Evolutionary conservation across 1,140 invertebrate species (phyloP).

Genomic region (Ceratina calcarata): DNA sequence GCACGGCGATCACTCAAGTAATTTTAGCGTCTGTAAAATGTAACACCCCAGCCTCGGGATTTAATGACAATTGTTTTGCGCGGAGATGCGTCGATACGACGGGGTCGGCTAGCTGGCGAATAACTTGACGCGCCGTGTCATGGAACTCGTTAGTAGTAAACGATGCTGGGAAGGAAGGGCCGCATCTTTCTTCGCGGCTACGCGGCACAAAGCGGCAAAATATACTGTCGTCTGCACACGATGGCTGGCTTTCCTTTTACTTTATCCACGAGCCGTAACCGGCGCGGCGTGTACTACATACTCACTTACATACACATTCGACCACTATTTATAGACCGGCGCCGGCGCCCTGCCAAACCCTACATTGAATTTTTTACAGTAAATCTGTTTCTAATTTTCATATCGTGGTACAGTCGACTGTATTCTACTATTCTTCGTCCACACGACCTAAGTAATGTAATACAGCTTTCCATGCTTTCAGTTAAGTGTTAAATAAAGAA

Average conservation of each 20-base stretch:
- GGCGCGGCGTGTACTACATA: constrained; percentile 45
- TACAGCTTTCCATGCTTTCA: too few relatives aligned
- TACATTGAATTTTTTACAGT: constrained; percentile 61
- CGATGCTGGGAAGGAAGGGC: constrained; percentile 7
- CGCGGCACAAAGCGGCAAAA: constrained; percentile 14
- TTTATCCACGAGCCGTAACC: constrained; percentile 43
- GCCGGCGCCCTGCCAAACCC: constrained; percentile 69
- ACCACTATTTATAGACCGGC: constrained; percentile 70
- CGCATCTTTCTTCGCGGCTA: constrained; percentile 1
- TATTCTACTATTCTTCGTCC: too few relatives aligned
- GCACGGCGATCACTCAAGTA: constrained; percentile 15
- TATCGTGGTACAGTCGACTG: background rate
- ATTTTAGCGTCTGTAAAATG: constrained; percentile 19
- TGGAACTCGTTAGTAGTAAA: constrained; percentile 3
- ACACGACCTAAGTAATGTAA: too few relatives aligned
- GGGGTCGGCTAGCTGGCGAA: background rate
- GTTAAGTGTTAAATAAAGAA: too few relatives aligned
- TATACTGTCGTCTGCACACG: constrained; percentile 25
- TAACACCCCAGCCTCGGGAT: background rate
- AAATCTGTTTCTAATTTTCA: background rate
- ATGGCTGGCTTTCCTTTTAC: constrained; percentile 43
- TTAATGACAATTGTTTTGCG: background rate
- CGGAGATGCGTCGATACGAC: background rate
- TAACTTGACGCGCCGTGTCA: background rate
- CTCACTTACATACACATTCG: too few relatives aligned